Evolutionary conservation across 2,888 invertebrate species (phyloP).

Genomic region (Autographa pulchrina): DNA sequence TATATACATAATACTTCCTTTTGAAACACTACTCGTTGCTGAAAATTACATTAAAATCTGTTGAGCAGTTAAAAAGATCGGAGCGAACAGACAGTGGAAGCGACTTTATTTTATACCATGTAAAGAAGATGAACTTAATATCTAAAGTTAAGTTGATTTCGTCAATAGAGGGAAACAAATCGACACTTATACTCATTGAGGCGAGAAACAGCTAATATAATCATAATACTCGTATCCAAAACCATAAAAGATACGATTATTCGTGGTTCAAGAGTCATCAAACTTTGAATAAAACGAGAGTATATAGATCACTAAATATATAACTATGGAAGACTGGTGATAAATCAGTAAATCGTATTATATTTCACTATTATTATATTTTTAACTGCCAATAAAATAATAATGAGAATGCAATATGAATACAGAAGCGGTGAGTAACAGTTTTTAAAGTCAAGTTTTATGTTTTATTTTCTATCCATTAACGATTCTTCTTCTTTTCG

Average conservation of each 20-base stretch:
- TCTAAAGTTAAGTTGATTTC: slow-evolving; percentile 27
- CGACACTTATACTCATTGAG: slow-evolving; percentile 18
- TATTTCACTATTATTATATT: background rate
- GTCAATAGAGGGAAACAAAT: slow-evolving; percentile 41
- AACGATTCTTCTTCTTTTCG: too few relatives aligned
- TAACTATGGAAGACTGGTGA: background rate
- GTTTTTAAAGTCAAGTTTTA: too few relatives aligned
- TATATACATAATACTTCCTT: too few relatives aligned
- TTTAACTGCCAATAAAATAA: slow-evolving; percentile 1
- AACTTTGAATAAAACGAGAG: slow-evolving; percentile 23
- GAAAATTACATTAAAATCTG: too few relatives aligned
- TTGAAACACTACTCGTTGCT: too few relatives aligned
- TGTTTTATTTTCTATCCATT: too few relatives aligned
- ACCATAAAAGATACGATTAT: slow-evolving; percentile 47
- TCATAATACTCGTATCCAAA: slow-evolving; percentile 39
- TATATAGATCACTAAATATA: slow-evolving; percentile 19
- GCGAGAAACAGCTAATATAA: slow-evolving; percentile 48
- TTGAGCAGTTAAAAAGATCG: too few relatives aligned
- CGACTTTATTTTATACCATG: too few relatives aligned
- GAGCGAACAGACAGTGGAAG: too few relatives aligned
- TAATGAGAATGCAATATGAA: background rate
- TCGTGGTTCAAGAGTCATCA: slow-evolving; percentile 23
- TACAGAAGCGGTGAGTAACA: background rate
- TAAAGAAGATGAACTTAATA: too few relatives aligned
- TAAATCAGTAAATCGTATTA: background rate